These are phyloP conservation scores for Protaetia brevitarsis DNA, from an alignment of 1,140 invertebrate species.

Conservation along the genomic window DNA sequence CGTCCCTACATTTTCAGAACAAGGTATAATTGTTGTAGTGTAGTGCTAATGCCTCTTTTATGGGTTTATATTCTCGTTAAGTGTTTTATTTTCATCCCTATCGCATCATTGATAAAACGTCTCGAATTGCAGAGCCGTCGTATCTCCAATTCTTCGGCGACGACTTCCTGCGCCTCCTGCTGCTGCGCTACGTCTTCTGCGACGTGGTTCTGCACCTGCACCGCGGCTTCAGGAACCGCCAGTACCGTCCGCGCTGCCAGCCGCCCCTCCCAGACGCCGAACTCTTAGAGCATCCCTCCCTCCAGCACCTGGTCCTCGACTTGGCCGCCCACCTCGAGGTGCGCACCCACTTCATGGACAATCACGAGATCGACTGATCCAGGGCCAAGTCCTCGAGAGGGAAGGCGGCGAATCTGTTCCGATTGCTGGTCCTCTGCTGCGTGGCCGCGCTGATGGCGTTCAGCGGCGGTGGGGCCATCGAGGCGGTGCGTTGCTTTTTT, in stretches of 20 bases:
- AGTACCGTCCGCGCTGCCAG: conserved; percentile 80
- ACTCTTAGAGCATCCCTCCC: conserved; percentile 80
- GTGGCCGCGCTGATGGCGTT: neutral
- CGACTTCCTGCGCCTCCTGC: conserved; percentile 84
- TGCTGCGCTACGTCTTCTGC: conserved; percentile 91
- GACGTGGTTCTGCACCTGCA: conserved; percentile 84
- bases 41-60: no score
- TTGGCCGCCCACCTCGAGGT: conserved; percentile 80
- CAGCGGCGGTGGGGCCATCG: neutral
- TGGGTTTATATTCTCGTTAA: no score
- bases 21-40: no score
- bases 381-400: conserved; percentile 45
- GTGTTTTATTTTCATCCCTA: neutral
- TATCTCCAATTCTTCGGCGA: conserved; percentile 90
- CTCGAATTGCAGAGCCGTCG: conserved; percentile 61
- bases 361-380: conserved; percentile 70
- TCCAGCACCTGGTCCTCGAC: conserved; percentile 79
- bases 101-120: neutral
- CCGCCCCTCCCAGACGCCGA: conserved; percentile 85
- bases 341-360: conserved; percentile 68
- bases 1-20: no score
- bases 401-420: neutral
- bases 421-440: neutral
- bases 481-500: neutral
- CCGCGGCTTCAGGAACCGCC: conserved; percentile 73